phyloP scores from a whole-genome alignment of 2,888 invertebrate genomes.

The Latheticus oryzae region DNA sequence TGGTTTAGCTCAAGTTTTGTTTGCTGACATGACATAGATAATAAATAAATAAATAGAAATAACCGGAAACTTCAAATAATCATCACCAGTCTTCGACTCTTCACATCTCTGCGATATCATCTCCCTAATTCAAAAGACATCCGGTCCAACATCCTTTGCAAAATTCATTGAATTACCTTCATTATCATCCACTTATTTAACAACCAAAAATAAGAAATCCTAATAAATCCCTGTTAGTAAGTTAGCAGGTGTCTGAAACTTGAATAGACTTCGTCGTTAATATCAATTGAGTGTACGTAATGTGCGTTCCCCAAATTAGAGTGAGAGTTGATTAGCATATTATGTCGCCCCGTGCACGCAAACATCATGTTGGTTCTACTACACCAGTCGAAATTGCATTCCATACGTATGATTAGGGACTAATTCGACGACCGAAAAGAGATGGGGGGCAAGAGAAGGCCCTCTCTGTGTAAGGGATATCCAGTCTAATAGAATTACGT shows the following conservation, averaged over 20 bases:
- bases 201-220: constrained; percentile 48
- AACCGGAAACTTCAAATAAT: too few species aligned
- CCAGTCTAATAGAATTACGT: constrained; percentile 62
- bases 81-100: too few species aligned
- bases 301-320: constrained; percentile 56
- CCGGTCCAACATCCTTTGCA: too few species aligned
- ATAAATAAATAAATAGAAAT: too few species aligned
- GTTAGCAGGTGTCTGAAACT: constrained; percentile 39
- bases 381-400: constrained; percentile 57
- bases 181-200: constrained; percentile 43
- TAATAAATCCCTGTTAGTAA: constrained; percentile 30
- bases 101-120: too few species aligned
- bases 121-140: too few species aligned
- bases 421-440: constrained; percentile 61
- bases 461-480: constrained; percentile 63
- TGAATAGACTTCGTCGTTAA: constrained; percentile 53
- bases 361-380: constrained; percentile 22
- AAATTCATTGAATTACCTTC: too few species aligned
- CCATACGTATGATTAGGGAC: constrained; percentile 63
- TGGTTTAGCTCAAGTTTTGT: too few species aligned
- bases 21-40: too few species aligned
- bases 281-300: constrained; percentile 58
- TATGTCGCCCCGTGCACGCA: constrained; percentile 53
- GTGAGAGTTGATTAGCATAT: constrained; percentile 60
- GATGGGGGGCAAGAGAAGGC: too few species aligned